A percentile compares a stretch with the other conserved stretches of the same genome.
Evolutionary conservation across 2,113 vertebrate genomes (phyloP).

Genomic region (Genyomyrus donnyi): DNA sequence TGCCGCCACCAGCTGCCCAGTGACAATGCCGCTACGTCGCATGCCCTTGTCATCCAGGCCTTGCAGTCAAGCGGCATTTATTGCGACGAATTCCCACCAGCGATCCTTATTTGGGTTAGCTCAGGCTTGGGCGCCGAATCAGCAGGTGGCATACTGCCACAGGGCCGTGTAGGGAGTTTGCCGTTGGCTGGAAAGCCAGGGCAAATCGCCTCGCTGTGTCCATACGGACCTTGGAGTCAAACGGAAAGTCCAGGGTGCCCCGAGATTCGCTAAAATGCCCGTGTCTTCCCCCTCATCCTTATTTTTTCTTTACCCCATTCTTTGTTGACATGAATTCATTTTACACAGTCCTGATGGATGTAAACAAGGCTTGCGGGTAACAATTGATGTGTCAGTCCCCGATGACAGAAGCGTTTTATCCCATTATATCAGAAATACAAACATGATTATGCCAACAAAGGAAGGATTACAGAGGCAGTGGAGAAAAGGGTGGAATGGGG

Average conservation of each 20-base stretch:
- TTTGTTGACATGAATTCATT: conserved; percentile 43
- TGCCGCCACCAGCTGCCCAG: background rate
- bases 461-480: conserved; percentile 53
- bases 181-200: background rate
- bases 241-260: background rate
- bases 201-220: background rate
- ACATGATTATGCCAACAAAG: conserved; percentile 62
- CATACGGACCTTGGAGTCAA: background rate
- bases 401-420: conserved; percentile 55
- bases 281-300: conserved; percentile 5
- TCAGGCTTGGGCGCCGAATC: background rate
- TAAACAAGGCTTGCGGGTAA: conserved; percentile 48
- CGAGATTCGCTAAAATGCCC: background rate
- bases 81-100: background rate
- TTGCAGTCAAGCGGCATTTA: background rate
- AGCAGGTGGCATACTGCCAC: background rate
- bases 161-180: background rate
- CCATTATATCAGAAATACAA: conserved; percentile 65
- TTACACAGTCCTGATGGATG: conserved; percentile 41
- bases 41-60: background rate
- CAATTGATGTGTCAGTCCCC: conserved; percentile 58
- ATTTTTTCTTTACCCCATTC: conserved; percentile 32
- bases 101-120: background rate
- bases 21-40: background rate
- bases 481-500: conserved; percentile 29